These are phyloP conservation scores for Podarcis siculus DNA, from an alignment of 2,797 vertebrate genomes.

Conservation along the genomic window DNA sequence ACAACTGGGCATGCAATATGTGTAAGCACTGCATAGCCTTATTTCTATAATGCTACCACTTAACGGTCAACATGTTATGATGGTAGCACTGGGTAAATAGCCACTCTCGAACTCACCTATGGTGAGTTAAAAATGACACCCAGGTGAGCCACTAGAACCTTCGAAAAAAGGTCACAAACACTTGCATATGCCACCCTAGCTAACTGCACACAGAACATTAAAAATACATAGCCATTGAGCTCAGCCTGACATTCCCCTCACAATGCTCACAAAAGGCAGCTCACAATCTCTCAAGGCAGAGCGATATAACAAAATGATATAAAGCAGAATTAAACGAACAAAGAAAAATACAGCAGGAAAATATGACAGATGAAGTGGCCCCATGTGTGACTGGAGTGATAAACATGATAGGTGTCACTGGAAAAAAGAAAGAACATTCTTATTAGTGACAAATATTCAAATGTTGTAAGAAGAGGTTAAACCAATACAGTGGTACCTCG, in stretches of 20 bases:
- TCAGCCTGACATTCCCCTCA: too few relatives aligned
- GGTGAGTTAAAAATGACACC: not conserved
- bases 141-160: not conserved
- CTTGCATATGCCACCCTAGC: too few relatives aligned
- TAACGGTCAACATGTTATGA: not conserved
- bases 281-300: not conserved
- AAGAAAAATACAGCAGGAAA: not conserved
- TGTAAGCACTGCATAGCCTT: not conserved
- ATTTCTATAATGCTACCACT: not conserved
- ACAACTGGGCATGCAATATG: not conserved
- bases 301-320: not conserved
- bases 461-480: slow-evolving; percentile 37
- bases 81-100: not conserved
- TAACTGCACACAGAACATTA: too few relatives aligned
- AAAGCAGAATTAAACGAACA: not conserved
- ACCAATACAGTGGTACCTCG: not conserved
- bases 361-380: not conserved
- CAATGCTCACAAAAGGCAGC: too few relatives aligned
- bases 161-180: too few relatives aligned
- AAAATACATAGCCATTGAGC: too few relatives aligned
- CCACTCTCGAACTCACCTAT: not conserved
- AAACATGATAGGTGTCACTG: slow-evolving; percentile 12
- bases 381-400: not conserved
- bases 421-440: slow-evolving; percentile 25
- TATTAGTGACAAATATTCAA: slow-evolving; percentile 19